phyloP scores from a whole-genome alignment of 2,113 vertebrate genomes.

The Scalopus aquaticus region DNA sequence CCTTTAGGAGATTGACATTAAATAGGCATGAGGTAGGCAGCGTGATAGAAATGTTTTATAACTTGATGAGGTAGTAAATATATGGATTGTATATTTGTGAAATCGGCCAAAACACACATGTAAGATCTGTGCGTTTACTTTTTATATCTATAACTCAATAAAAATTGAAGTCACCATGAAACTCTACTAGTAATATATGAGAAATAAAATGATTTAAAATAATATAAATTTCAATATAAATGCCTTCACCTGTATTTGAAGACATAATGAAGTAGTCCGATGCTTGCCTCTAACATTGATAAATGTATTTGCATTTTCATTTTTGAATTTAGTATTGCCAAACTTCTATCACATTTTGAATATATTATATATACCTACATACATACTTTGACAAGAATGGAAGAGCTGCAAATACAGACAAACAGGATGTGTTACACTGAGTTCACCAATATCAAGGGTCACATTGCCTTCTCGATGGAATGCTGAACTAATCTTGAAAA shows the following conservation, averaged over 20 bases:
- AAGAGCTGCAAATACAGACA: neutral
- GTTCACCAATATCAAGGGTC: neutral
- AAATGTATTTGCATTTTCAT: slow-evolving; percentile 22
- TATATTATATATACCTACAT: neutral
- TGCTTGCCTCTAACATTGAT: neutral
- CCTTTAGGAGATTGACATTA: neutral
- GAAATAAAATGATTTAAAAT: neutral
- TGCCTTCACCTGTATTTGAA: neutral
- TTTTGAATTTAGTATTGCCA: slow-evolving; percentile 14
- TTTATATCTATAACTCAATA: slow-evolving; percentile 1
- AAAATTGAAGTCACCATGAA: neutral
- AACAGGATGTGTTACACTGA: neutral
- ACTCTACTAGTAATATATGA: neutral
- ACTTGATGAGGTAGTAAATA: neutral
- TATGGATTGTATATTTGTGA: neutral
- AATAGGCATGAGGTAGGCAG: neutral
- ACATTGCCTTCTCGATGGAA: neutral
- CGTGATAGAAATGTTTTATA: neutral
- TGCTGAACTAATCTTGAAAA: neutral
- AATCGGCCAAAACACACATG: neutral
- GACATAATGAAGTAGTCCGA: slow-evolving; percentile 6
- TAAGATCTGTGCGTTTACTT: neutral
- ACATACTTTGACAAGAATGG: neutral
- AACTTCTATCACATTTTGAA: neutral
- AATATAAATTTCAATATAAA: neutral